Percentiles rank a stretch among this genome's conserved stretches.
phyloP scores from a whole-genome alignment of 2,113 vertebrate species.

The Cricetomys ansorgei region DNA sequence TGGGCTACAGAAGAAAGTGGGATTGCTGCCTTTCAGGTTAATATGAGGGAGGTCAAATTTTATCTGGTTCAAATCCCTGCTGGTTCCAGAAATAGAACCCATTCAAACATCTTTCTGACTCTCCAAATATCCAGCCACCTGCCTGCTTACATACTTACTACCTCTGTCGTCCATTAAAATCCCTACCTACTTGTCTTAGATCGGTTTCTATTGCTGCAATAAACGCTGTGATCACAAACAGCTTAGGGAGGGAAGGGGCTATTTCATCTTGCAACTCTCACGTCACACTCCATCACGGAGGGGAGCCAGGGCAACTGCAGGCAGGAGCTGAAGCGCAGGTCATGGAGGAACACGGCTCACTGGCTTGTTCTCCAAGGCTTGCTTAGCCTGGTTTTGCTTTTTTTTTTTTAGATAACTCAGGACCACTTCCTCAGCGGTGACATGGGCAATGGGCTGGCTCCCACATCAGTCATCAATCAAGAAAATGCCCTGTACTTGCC shows the following conservation, averaged over 20 bases:
- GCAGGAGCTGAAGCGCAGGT: neutral
- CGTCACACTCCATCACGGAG: neutral
- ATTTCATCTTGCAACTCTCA: neutral
- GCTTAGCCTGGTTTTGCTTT: neutral
- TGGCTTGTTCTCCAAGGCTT: neutral
- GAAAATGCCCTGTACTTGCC: neutral
- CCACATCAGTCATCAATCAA: neutral
- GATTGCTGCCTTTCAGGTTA: neutral
- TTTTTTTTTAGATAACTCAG: neutral
- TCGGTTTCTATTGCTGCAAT: neutral
- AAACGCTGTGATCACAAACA: neutral
- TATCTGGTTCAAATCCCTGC: neutral
- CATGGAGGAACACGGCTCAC: neutral
- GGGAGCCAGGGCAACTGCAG: no score
- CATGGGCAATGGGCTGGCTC: neutral
- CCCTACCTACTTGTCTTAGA: neutral
- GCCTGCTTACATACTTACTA: no score
- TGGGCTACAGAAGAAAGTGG: neutral
- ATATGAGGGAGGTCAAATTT: neutral
- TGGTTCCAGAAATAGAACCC: slow-evolving; percentile 7
- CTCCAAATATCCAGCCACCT: neutral
- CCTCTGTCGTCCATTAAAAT: neutral
- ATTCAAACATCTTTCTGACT: neutral
- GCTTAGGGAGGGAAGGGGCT: neutral
- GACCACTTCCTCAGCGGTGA: neutral